A percentile compares a stretch with the other conserved stretches of the same genome.
These are phyloP conservation scores for Aproaerema taeniolella DNA, from an alignment of 2,888 invertebrate species.

Conservation along the genomic window DNA sequence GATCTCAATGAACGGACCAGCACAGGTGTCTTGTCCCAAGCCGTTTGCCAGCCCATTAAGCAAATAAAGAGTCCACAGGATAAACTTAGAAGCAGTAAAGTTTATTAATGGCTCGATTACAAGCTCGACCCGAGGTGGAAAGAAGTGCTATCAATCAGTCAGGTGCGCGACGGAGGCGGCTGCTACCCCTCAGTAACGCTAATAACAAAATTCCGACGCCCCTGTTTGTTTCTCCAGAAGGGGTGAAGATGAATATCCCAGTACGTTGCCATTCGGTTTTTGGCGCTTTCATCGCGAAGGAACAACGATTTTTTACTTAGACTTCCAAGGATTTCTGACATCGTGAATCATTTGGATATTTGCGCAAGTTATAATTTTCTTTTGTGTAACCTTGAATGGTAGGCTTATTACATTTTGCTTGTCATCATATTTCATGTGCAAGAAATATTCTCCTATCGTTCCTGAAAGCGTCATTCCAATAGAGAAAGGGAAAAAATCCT, in stretches of 20 bases:
- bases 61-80: slow-evolving; percentile 73
- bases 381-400: too few relatives aligned
- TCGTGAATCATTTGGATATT: too few relatives aligned
- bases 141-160: slow-evolving; percentile 78
- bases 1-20: slow-evolving; percentile 47
- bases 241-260: slow-evolving; percentile 72
- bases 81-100: slow-evolving; percentile 75
- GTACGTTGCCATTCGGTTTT: slow-evolving; percentile 37
- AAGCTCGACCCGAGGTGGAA: slow-evolving; percentile 76
- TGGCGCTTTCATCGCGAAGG: slow-evolving; percentile 37
- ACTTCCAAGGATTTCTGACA: too few relatives aligned
- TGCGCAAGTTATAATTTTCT: too few relatives aligned
- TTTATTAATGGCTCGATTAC: slow-evolving; percentile 78
- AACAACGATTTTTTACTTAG: slow-evolving; percentile 29
- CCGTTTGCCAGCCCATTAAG: slow-evolving; percentile 73
- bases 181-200: slow-evolving; percentile 68
- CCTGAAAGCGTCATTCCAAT: too few relatives aligned
- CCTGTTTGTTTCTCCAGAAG: slow-evolving; percentile 69
- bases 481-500: too few relatives aligned
- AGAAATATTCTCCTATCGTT: too few relatives aligned
- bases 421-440: too few relatives aligned
- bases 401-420: too few relatives aligned
- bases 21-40: slow-evolving; percentile 57
- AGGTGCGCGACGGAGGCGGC: slow-evolving; percentile 69
- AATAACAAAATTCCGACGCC: slow-evolving; percentile 76